Percentiles rank a stretch among this genome's conserved stretches.
Evolutionary conservation across 37 sponge, comb jelly and placozoan genomes (phyloP).

Genomic region (Aplysina aerophoba): DNA sequence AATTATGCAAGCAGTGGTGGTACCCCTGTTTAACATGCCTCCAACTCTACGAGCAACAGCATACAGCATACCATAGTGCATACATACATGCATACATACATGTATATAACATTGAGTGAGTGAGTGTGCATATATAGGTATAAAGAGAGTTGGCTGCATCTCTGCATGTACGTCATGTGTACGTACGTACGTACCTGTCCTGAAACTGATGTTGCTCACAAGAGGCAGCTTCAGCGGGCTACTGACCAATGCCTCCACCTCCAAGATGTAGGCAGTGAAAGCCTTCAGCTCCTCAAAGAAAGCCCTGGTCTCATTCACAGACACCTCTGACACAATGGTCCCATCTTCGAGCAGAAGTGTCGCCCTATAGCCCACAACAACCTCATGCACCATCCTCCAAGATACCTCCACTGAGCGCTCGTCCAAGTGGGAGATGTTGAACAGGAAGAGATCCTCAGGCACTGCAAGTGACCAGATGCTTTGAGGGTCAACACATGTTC

Average conservation of each 20-base stretch:
- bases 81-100: too few species aligned
- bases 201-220: neutral
- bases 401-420: neutral
- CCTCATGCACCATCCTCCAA: neutral
- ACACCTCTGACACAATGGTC: neutral
- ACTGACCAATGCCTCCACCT: neutral
- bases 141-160: too few species aligned
- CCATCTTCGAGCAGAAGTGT: constrained; percentile 1
- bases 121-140: too few species aligned
- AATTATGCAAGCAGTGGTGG: too few species aligned
- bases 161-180: too few species aligned
- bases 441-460: constrained; percentile 27
- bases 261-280: neutral
- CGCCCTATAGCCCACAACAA: neutral
- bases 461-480: neutral
- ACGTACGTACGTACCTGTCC: constrained; percentile 30
- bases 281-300: neutral
- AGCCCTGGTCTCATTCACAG: neutral
- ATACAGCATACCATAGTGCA: too few species aligned
- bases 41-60: too few species aligned
- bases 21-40: too few species aligned
- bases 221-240: constrained; percentile 14
- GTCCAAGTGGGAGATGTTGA: neutral
- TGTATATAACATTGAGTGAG: too few species aligned
- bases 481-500: too few species aligned